Conservation (phyloP, 2,797 vertebrate species). For the Sebastes cheni region DNA sequence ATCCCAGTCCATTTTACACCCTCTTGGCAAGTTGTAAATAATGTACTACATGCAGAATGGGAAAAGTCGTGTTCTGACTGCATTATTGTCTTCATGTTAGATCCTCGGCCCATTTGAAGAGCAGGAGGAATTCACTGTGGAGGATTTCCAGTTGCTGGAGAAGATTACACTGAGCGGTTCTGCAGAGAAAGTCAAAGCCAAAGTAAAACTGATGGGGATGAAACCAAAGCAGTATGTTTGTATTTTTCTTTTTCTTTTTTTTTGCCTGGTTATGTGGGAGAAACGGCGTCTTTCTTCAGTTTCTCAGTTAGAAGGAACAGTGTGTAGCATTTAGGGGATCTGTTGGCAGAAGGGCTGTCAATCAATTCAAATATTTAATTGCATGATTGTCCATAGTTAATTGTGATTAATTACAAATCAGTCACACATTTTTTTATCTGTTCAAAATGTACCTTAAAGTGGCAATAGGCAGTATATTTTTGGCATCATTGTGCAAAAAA, state of each 20-base stretch:
- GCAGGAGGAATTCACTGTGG: slow-evolving; percentile 84
- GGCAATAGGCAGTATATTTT: too few relatives aligned
- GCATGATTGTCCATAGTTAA: too few relatives aligned
- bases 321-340: neutral
- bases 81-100: slow-evolving; percentile 73
- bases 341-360: too few relatives aligned
- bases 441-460: too few relatives aligned
- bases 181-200: slow-evolving; percentile 88
- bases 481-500: too few relatives aligned
- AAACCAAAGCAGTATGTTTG: slow-evolving; percentile 86
- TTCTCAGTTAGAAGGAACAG: too few relatives aligned
- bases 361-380: too few relatives aligned
- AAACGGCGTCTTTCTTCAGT: neutral
- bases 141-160: slow-evolving; percentile 94
- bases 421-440: too few relatives aligned
- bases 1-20: slow-evolving; percentile 49
- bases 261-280: neutral
- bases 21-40: slow-evolving; percentile 46
- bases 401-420: rapidly evolving
- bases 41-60: slow-evolving; percentile 38
- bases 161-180: slow-evolving; percentile 87
- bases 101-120: slow-evolving; percentile 87
- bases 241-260: slow-evolving; percentile 23
- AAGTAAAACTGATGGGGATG: slow-evolving; percentile 88
- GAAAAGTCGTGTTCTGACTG: slow-evolving; percentile 41